These are phyloP conservation scores for Miichthys miiuy DNA, from an alignment of 2,797 vertebrate species.

Conservation along the genomic window DNA sequence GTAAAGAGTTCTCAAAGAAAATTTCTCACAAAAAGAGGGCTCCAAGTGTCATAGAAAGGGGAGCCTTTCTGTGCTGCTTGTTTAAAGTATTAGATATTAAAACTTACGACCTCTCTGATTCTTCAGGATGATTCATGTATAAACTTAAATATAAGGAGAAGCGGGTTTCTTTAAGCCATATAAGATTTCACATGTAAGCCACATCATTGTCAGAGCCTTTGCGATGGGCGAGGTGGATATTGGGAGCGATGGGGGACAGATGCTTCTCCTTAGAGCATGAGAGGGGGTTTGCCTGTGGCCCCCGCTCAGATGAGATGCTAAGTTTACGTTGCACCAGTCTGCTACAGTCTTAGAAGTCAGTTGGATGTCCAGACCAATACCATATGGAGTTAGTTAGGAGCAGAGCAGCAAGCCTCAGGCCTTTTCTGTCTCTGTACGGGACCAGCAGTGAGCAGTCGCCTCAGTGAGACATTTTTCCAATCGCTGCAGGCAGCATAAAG, in stretches of 20 bases:
- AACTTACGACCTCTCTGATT: constrained; percentile 20
- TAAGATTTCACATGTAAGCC: constrained; percentile 38
- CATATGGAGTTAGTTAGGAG: constrained; percentile 83
- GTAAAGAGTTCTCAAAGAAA: constrained; percentile 61
- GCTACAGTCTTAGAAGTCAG: constrained; percentile 77
- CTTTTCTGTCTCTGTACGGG: constrained; percentile 62
- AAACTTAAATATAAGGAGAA: constrained; percentile 22
- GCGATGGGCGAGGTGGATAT: constrained; percentile 55
- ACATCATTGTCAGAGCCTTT: constrained; percentile 36
- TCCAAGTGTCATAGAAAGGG: constrained; percentile 52
- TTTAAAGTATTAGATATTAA: constrained; percentile 50
- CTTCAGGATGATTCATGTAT: constrained; percentile 29
- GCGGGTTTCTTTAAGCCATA: constrained; percentile 14
- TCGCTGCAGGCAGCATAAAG: constrained; percentile 69
- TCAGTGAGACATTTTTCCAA: constrained; percentile 65
- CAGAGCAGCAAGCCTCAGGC: constrained; percentile 62
- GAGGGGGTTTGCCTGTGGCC: constrained; percentile 46
- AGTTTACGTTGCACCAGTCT: constrained; percentile 74
- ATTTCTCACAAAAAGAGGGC: constrained; percentile 58
- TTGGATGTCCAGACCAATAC: constrained; percentile 75
- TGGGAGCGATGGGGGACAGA: constrained; percentile 64
- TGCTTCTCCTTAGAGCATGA: constrained; percentile 65
- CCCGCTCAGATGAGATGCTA: constrained; percentile 70
- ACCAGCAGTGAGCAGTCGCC: constrained; percentile 66
- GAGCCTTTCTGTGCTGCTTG: constrained; percentile 43